phyloP scores from a whole-genome alignment of 2,797 vertebrate genomes.

The Lindbergichthys nudifrons region DNA sequence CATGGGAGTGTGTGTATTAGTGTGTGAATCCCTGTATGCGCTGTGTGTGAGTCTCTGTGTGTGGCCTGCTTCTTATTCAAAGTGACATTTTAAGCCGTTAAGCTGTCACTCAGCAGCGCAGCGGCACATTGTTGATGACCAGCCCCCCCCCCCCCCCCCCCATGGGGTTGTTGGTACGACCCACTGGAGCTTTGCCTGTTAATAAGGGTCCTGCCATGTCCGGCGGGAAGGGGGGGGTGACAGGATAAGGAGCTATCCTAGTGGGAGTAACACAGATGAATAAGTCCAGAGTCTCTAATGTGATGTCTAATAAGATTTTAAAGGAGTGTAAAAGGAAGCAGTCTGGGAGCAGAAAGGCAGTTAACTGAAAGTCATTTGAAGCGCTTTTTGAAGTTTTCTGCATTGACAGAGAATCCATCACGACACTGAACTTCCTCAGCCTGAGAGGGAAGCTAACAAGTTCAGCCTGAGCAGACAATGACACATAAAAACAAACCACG shows the following conservation, averaged over 20 bases:
- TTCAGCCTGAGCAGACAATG: conserved; percentile 45
- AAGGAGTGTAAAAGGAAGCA: conserved; percentile 62
- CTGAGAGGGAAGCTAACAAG: conserved; percentile 34
- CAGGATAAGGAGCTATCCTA: conserved; percentile 78
- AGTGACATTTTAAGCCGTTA: conserved; percentile 81
- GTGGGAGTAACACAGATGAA: conserved; percentile 76
- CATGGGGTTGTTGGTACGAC: conserved; percentile 75
- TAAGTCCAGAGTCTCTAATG: conserved; percentile 70
- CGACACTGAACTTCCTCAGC: conserved; percentile 45
- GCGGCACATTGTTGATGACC: conserved; percentile 70
- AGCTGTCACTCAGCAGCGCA: conserved; percentile 78
- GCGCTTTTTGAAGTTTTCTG: conserved; percentile 62
- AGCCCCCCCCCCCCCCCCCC: conserved; percentile 61
- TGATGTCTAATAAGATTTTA: conserved; percentile 79
- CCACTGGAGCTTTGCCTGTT: conserved; percentile 81
- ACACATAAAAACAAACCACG: conserved; percentile 44
- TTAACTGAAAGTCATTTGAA: conserved; percentile 64
- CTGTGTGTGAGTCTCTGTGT: conserved; percentile 51
- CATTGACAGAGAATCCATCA: conserved; percentile 65
- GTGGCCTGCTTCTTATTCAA: conserved; percentile 75
- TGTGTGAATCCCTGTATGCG: conserved; percentile 29
- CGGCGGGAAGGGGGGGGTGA: conserved; percentile 70
- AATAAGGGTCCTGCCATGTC: conserved; percentile 82
- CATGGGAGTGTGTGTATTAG: conserved; percentile 12
- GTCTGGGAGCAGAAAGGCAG: conserved; percentile 47